Conservation (phyloP, 1,140 invertebrate genomes). For the Capitella teleta region DNA sequence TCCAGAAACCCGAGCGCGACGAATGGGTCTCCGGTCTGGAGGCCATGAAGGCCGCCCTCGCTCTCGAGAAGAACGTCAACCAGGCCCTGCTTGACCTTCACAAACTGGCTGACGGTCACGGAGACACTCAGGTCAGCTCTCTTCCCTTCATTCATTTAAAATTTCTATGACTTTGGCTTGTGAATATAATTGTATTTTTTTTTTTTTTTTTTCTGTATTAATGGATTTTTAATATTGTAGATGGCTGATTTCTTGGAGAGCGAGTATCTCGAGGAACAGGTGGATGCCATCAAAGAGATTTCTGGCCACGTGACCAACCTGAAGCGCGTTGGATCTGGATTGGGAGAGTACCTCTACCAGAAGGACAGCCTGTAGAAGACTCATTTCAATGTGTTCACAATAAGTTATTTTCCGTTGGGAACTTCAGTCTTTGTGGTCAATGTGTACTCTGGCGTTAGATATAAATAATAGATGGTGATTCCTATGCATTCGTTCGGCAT, state of each 20-base stretch:
- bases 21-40: constrained; percentile 54
- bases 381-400: no score
- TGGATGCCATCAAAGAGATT: constrained; percentile 50
- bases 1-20: constrained; percentile 47
- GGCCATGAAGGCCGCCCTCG: constrained; percentile 57
- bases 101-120: constrained; percentile 50
- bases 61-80: constrained; percentile 66
- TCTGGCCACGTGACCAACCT: constrained; percentile 50
- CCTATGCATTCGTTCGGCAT: no score
- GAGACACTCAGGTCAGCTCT: constrained; percentile 44
- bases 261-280: constrained; percentile 50
- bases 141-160: no score
- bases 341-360: constrained; percentile 55
- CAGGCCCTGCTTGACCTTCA: constrained; percentile 59
- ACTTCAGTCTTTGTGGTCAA: no score
- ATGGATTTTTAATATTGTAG: no score
- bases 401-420: no score
- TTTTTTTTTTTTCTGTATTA: no score
- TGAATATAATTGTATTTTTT: no score
- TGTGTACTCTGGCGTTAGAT: no score
- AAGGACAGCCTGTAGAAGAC: no score
- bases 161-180: no score
- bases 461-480: no score
- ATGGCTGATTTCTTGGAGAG: constrained; percentile 50
- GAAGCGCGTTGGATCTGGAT: constrained; percentile 49